Base-by-base conservation (phyloP, 2,113 vertebrate species). In the Australoheros scitulus region DNA sequence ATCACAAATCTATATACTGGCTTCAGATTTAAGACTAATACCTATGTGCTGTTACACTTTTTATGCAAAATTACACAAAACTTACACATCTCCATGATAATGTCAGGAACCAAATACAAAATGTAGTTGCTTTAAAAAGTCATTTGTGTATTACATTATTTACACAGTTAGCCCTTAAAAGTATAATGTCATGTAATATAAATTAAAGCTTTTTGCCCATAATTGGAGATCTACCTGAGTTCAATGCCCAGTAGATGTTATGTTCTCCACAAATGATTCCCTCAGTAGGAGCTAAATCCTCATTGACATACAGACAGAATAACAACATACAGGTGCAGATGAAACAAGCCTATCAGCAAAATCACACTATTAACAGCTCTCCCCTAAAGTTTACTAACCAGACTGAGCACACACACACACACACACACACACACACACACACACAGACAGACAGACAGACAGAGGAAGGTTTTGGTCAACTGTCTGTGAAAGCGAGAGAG, bases 391-490 rank as follows among this genome's bases (percentile, higher is more conserved):
- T 26, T 26, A 26, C 26, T 26, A 26, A 26, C 26, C 26, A 26
- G 26, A 26, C 26, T 26, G 26, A 26, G 4, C 7, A 32, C 11
- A 26, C 58, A 60, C 26, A 61, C 5, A 34, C 34, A 34, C 34
- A 34, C 34, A 34, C 34, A 14, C 60, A 4, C 29, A 29, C 29
- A 29, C 4, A 5, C 29, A 29, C 29, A 29, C 29, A 29, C 29
- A 29, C 29, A 29, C 60, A 5, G 3, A 29, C 29, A 29, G 1
- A 5, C 29, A 29, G 3, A 29, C 29, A 29, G 3, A 29, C 29
- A 29, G 26, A 32, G 29, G 5, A 32, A 32, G 70, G 65, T 77
- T 79, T 89, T 81, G 56, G 76, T 87, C 22, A 64, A 81, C 56
- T 80, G 75, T 68, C 72, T 68, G 75, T 87, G 26, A 83, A 26